Base-by-base conservation (phyloP, 2,888 invertebrate genomes). In the Ochropleura leucogaster region DNA sequence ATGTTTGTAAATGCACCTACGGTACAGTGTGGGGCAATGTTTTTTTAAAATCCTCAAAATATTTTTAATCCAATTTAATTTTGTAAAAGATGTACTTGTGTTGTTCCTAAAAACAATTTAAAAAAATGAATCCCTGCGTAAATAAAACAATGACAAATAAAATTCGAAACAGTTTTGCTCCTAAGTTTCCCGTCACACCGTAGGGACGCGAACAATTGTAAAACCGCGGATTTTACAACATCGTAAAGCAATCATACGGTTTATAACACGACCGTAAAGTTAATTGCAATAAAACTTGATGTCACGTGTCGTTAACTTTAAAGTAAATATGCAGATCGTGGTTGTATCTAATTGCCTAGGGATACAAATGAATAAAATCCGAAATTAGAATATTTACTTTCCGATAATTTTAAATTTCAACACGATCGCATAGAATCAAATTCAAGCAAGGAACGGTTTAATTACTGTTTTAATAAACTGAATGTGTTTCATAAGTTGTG, bases 181-280 rank as follows among this genome's bases (percentile, higher is more conserved):
- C 82, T 77, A 63, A 81, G 80, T 77, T 83, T 72, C 68, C 68
- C 71, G 79, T 44, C 67, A 55, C 71, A 73, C 85, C 82, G 79
- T 74, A 67, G 77, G 83, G 77, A 83, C 80, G 71, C 76, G 77
- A 72, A 77, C 78, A 85, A 89, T 84, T 84, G 89, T 89, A 84
- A 88, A 87, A 82, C 86, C 85, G 70, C 71, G 81, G 80, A 85
- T 88, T 93, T 93, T 92, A 93, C 88, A 88, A 70, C 90, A 87
- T 88, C 91, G 86, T 93, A 92, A 94, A 93, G 88, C 91, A 91
- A 93, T 93, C 93, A 91, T 89, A 88, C 86, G 87, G 88, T 87
- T 88, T 91, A 92, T 90, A 88, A 87, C 90, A 85, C 85, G 82
- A 80, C 87, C 86, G 90, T 92, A 90, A 92, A 92, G 89, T 90